Evolutionary conservation across 2,797 vertebrate genomes (phyloP), one percentile per base, ranked within the genome.

Genomic region (Sebastes hopkinsi): DNA sequence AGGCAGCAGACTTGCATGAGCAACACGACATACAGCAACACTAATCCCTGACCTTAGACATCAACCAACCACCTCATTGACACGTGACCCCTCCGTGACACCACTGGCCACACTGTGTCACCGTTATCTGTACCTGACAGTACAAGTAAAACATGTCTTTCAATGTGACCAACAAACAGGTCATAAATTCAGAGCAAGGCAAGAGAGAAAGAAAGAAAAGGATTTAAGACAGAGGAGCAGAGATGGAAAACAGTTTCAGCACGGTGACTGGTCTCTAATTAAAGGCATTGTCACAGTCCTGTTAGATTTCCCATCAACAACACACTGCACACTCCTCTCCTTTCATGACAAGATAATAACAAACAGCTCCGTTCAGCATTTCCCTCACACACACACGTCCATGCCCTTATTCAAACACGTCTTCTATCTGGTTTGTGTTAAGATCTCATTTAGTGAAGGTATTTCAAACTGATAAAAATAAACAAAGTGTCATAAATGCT

Each of bases 271-370:
- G 62, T 79, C 71, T 89, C 75, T 91, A 86, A 92, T 91, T 89
- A 92, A 88, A 90, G 75, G 23, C 42, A 73, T 32, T 64, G 64
- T 84, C 79, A 79, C 70, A 80, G 72, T 71, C 58, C 76, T 88
- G 84, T 78, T 88, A 72, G 67, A 87, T 82, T 84, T 88, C 70
- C 75, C 79, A 64, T 64, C 76, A 84, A 75, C 87, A 87, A 67
- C 74, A 80, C 54, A 64, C 27, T 50, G 52, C 68, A 67, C 36
- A 34, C 62, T 65, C 61, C 79, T 75, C 81, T 72, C 59, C 29
- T 67, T 50, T 81, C 79, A 87, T 84, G 84, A 87, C 77, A 88
- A 83, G 66, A 84, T 86, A 77, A 90, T 84, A 88, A 85, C 83
- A 86, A 91, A 84, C 87, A 88, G 75, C 66, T 74, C 29, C 29